These are phyloP conservation scores for Heterotilapia buettikoferi DNA, from an alignment of 2,113 vertebrate genomes.

Conservation along the genomic window DNA sequence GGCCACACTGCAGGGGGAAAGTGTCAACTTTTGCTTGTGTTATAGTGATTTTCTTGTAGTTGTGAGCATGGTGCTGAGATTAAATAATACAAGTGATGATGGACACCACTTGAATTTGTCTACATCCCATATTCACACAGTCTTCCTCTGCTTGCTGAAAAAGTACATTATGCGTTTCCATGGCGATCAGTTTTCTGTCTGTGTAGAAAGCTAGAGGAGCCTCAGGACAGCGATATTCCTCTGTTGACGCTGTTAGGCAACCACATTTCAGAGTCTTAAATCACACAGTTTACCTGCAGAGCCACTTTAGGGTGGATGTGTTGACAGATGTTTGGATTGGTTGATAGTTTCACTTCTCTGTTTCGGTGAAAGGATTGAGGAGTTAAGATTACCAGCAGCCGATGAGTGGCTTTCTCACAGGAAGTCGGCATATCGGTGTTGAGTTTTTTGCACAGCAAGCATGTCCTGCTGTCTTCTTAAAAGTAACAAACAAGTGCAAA, in stretches of 20 bases:
- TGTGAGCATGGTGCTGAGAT: neutral
- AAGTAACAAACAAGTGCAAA: neutral
- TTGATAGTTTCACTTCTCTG: neutral
- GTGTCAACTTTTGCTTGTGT: neutral
- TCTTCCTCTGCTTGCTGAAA: neutral
- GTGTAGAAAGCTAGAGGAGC: conserved; percentile 11
- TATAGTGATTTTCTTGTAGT: neutral
- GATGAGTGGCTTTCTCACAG: neutral
- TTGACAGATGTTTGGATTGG: neutral
- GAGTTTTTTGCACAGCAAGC: neutral
- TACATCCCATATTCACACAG: neutral
- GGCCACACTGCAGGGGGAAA: neutral
- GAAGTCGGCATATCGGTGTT: neutral
- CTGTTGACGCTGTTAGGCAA: conserved; percentile 13
- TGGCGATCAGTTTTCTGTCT: conserved; percentile 47
- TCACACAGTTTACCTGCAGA: conserved; percentile 22
- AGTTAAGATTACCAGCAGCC: neutral
- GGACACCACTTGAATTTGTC: neutral
- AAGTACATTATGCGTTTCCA: conserved; percentile 65
- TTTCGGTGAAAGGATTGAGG: neutral
- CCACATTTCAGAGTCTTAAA: conserved; percentile 10
- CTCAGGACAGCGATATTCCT: conserved; percentile 25
- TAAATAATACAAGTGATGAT: neutral
- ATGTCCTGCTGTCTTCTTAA: neutral
- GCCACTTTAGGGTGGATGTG: neutral